Percentiles rank a stretch among this genome's conserved stretches.
phyloP scores from a whole-genome alignment of 2,888 invertebrate genomes.

The Tribolium freemani region DNA sequence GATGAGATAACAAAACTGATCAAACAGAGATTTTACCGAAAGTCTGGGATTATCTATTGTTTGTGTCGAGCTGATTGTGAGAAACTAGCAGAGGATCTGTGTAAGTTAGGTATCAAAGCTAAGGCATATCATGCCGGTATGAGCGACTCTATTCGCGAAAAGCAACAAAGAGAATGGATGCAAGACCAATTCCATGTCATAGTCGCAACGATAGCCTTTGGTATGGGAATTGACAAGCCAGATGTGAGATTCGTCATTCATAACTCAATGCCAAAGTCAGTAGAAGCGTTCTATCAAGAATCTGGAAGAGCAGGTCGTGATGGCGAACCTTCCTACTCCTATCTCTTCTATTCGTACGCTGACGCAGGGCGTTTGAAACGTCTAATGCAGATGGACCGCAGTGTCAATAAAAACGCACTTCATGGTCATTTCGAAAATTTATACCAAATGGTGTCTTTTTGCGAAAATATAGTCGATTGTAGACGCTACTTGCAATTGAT shows the following conservation, averaged over 20 bases:
- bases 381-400: constrained; percentile 69
- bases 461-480: constrained; percentile 95
- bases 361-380: constrained; percentile 82
- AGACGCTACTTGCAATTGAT: constrained; percentile 87
- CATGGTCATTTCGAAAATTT: constrained; percentile 90
- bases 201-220: constrained; percentile 98
- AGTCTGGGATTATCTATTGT: constrained; percentile 96
- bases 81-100: constrained; percentile 77
- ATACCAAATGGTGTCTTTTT: constrained; percentile 83
- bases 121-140: constrained; percentile 90
- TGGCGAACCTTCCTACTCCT: constrained; percentile 86
- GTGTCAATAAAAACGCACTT: constrained; percentile 72
- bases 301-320: constrained; percentile 97
- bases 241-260: constrained; percentile 96
- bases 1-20: constrained; percentile 83
- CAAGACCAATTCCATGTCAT: constrained; percentile 85
- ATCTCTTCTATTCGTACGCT: constrained; percentile 88
- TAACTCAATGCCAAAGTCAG: constrained; percentile 92
- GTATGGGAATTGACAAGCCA: constrained; percentile 99
- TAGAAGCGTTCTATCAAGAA: constrained; percentile 98
- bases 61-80: constrained; percentile 94
- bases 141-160: constrained; percentile 76
- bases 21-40: constrained; percentile 76
- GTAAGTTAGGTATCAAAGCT: constrained; percentile 76
- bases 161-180: constrained; percentile 89